Base-by-base conservation (phyloP, 1,140 invertebrate genomes). In the Trichogramma pretiosum region DNA sequence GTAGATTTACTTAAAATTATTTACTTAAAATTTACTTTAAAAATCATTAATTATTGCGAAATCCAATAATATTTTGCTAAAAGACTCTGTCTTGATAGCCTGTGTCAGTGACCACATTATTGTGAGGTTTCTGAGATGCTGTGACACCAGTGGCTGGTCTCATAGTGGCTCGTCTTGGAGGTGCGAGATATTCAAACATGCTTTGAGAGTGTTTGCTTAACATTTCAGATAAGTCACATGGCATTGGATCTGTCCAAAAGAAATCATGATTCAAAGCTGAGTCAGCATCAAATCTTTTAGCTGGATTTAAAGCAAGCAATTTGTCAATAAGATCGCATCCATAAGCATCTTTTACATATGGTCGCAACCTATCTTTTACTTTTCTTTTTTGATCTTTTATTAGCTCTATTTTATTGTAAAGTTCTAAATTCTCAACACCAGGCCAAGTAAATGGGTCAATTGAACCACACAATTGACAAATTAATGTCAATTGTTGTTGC, bases 161-260 rank as follows among this genome's bases (percentile, higher is more conserved):
- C 50, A 80, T 74, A 48, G 86, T 82, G 7, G 79, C 79, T 3
- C 80, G 77, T 49, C 87, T 60, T 11, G 83, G 68, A 3, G 87
- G 86, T 0, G 92, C 90, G 36, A 95, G 70, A 64, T 89, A 97
- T 67, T 97, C 93, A 63, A 97, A 97, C 92, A 96, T 97, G 64
- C 89, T 94, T 56, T 92, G 90, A 0, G 83, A 84, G 63, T 95
- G 91, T 59, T 93, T 88, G 0, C 89, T 89, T 36, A 98, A 69
- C 91, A 96, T 96, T 73, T 88, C 89, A 21, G 81, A 86, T 2
- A 97, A 71, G 62, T 95, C 91, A 61, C 82, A 84, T 0, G 93
- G 93, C 83, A 94, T 88, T 22, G 96, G 95, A 65, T 96, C 93
- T 2, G 84, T 90, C 91, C 93, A 98, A 67, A 98, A 99, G 67